Percentiles rank a stretch among this genome's conserved stretches.
Evolutionary conservation across 2,113 vertebrate genomes (phyloP).

Genomic region (Nothoprocta pentlandii): DNA sequence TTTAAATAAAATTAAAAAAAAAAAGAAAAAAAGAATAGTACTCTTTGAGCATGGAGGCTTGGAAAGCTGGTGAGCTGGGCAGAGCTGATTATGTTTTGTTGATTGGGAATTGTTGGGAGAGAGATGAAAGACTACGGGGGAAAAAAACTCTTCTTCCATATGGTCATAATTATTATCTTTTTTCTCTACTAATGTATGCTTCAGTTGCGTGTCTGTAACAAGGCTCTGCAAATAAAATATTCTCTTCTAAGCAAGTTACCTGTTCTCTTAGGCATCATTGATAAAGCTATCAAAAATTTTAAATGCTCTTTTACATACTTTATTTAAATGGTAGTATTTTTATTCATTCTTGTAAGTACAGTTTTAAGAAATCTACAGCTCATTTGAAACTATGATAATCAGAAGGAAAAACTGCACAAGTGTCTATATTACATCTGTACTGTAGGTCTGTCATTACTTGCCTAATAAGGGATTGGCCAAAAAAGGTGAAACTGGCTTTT

Average conservation of each 20-base stretch:
- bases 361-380: slow-evolving; percentile 46
- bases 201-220: neutral
- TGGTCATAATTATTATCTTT: neutral
- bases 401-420: neutral
- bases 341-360: slow-evolving; percentile 40
- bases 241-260: neutral
- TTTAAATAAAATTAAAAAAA: too few species aligned
- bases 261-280: neutral
- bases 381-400: slow-evolving; percentile 66
- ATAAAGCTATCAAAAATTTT: neutral
- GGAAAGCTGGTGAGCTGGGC: neutral
- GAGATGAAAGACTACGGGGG: neutral
- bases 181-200: neutral
- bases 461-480: neutral
- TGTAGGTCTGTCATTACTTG: neutral
- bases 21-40: neutral
- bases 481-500: neutral
- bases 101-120: neutral
- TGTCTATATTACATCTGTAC: neutral
- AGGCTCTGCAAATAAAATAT: neutral
- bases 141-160: neutral
- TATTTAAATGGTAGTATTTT: slow-evolving; percentile 44
- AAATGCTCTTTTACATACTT: neutral
- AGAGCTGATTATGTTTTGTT: neutral
- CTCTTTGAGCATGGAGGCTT: neutral